Conservation (phyloP, 2,888 invertebrate genomes). For the Ellobium chinense region DNA sequence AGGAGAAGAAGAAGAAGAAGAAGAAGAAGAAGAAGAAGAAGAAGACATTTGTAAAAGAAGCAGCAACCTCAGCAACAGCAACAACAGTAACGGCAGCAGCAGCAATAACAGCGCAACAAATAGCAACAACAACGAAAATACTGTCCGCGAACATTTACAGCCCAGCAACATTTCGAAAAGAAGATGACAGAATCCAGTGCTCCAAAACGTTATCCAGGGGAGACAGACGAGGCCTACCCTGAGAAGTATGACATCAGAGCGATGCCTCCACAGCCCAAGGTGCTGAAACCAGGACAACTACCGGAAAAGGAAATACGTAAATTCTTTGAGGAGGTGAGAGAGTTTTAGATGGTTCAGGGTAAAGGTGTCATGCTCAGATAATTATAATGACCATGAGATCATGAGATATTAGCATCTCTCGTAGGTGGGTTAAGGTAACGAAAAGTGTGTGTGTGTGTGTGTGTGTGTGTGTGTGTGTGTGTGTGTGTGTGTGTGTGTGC, state of each 20-base stretch:
- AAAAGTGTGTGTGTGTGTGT: neutral
- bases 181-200: neutral
- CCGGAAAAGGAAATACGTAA: neutral
- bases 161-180: neutral
- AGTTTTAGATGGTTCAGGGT: neutral
- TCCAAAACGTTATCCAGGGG: constrained; percentile 41
- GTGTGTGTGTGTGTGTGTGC: too few relatives aligned
- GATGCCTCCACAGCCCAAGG: constrained; percentile 53
- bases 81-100: too few relatives aligned
- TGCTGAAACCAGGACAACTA: constrained; percentile 56
- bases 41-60: too few relatives aligned
- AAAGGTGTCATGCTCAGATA: neutral
- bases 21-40: too few relatives aligned
- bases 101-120: too few relatives aligned
- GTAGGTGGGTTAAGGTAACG: neutral
- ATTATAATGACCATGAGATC: neutral
- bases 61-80: too few relatives aligned
- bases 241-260: constrained; percentile 55
- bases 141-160: too few relatives aligned
- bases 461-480: too few relatives aligned
- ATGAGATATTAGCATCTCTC: too few relatives aligned
- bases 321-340: constrained; percentile 24
- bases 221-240: constrained; percentile 52
- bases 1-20: too few relatives aligned
- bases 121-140: too few relatives aligned